Conservation (phyloP, 2,888 invertebrate genomes). For the Taphrorychus bicolor region DNA sequence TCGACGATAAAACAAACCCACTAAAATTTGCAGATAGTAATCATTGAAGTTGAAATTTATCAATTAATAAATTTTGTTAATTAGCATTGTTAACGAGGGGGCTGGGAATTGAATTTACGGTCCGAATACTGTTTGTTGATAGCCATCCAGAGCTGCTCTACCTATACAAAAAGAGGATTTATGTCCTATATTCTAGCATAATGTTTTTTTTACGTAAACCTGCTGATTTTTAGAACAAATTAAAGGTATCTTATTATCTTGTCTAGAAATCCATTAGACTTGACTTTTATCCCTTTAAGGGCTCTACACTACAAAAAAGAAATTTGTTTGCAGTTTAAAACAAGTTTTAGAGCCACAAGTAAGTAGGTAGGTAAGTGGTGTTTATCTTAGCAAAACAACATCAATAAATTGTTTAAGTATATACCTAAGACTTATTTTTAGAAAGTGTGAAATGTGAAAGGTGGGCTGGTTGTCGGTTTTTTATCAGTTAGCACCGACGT, state of each 20-base stretch:
- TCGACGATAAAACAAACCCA: conserved; percentile 43
- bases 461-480: conserved; percentile 2
- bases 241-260: too few relatives aligned
- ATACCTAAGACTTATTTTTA: not conserved
- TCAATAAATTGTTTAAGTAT: too few relatives aligned
- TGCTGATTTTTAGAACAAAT: too few relatives aligned
- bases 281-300: too few relatives aligned
- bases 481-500: conserved; percentile 5
- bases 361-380: too few relatives aligned
- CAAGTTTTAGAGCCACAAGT: too few relatives aligned
- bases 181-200: too few relatives aligned
- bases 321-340: too few relatives aligned
- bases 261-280: too few relatives aligned
- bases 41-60: conserved; percentile 43
- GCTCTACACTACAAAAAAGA: too few relatives aligned
- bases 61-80: conserved; percentile 44
- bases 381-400: too few relatives aligned
- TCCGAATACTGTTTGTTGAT: conserved; percentile 27
- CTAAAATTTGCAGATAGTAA: conserved; percentile 44
- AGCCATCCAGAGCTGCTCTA: conserved; percentile 13
- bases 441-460: not conserved
- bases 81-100: conserved; percentile 40
- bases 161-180: conserved; percentile 21
- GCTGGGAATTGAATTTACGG: conserved; percentile 33
- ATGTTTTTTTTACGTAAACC: too few relatives aligned